Evolutionary conservation across 2,888 invertebrate species (phyloP), one percentile per base, ranked within the genome.

Genomic region (Biston stratarius): DNA sequence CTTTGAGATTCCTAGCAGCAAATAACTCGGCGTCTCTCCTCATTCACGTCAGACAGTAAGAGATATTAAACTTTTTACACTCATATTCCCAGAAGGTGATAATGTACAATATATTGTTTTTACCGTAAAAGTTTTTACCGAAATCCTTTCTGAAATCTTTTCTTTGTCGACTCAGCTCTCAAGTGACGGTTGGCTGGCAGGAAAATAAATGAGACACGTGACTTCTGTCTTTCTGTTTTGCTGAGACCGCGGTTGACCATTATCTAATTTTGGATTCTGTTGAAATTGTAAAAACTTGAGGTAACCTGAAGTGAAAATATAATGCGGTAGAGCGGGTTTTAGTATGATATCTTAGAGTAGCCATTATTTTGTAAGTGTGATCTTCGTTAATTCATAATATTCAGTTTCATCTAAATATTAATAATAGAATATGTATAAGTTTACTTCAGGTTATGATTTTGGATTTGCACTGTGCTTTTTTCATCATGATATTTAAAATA

Each of bases 51-150:
- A 45, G 40, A 7, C 38, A 40, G 47, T 44, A 42, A 12, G 36
- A 65, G 42, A 66, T 66, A 66, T 66, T 66, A 66, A 66, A 61
- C 38, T 61, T 61, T 61, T 61, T 57, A 51, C 56, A 38, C 42
- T 51, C 61, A 52, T 57, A 55, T 24, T 61, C 61, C 65, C 61
- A 55, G 49, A 55, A 45, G 65, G 49, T 44, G 56, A 38, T 47
- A 53, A n/a, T 24, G 52, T 33, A 34, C 49, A 38, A 14, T 61
- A 57, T 66, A 56, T 63, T 63, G 66, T 61, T 66, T 66, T 65
- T 61, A 56, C 63, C 42, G 55, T 55, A 14, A 42, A 55, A 55
- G 24, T 55, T 48, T 49, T 58, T 61, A 36, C 56, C 49, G 38
- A 57, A 66, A 66, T 61, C 66, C 52, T 61, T 65, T 61, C 40